Evolutionary conservation across 2,113 vertebrate genomes (phyloP).

Genomic region (Anarrhichthys ocellatus): DNA sequence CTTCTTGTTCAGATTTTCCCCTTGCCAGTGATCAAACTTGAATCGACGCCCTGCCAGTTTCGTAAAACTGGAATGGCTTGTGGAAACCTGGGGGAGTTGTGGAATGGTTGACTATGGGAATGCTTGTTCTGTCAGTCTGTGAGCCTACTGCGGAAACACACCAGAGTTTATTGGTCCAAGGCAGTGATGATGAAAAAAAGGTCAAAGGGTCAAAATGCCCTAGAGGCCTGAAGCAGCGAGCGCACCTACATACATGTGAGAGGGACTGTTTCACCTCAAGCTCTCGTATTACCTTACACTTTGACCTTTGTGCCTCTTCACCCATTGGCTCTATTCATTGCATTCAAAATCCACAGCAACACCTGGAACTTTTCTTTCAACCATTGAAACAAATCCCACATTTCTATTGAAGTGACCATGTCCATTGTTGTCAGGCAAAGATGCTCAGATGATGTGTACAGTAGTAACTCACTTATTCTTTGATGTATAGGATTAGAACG

Average conservation of each 20-base stretch:
- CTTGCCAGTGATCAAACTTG: conserved; percentile 24
- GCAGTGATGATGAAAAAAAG: conserved; percentile 42
- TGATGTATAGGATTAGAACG: background rate
- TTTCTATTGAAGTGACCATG: background rate
- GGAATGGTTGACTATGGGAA: conserved; percentile 44
- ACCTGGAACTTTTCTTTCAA: background rate
- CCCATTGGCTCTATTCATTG: background rate
- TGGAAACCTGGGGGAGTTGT: conserved; percentile 18
- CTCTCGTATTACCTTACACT: background rate
- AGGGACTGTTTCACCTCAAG: conserved; percentile 8
- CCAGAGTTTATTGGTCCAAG: conserved; percentile 33
- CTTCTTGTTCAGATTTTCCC: conserved; percentile 52
- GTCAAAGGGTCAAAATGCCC: conserved; percentile 38
- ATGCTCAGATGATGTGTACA: background rate
- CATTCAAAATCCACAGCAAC: background rate
- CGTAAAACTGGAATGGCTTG: conserved; percentile 9
- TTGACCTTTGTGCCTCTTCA: conserved; percentile 38
- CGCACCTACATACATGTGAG: conserved; percentile 4
- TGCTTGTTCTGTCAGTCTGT: conserved; percentile 12
- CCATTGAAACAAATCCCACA: background rate
- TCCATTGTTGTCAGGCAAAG: background rate
- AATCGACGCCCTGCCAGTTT: conserved; percentile 15
- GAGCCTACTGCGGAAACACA: conserved; percentile 27
- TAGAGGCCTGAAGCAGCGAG: conserved; percentile 25
- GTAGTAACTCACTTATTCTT: background rate